These are phyloP conservation scores for Steinernema feltiae DNA, from an alignment of 1,140 invertebrate genomes.

Conservation along the genomic window DNA sequence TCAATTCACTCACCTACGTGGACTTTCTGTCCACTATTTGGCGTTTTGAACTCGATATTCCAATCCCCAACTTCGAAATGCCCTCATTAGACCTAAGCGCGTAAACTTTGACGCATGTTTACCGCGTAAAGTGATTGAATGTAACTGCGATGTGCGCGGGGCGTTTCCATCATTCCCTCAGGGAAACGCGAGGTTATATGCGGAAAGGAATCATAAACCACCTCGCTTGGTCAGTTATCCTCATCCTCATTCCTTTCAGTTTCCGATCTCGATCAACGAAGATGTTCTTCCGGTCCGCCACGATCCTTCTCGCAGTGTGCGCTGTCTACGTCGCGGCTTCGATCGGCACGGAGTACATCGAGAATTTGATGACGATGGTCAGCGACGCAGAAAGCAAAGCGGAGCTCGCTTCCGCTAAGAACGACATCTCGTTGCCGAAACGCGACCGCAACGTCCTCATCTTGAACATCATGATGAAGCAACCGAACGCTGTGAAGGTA, in stretches of 20 bases:
- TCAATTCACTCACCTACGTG: no score
- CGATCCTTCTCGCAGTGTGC: neutral
- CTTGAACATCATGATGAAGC: neutral
- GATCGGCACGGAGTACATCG: neutral
- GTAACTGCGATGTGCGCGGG: no score
- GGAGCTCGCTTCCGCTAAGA: neutral
- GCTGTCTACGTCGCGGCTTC: neutral
- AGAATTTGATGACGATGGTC: neutral
- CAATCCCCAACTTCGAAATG: no score
- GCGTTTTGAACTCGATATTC: no score
- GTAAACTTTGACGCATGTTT: no score
- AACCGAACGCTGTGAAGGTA: neutral
- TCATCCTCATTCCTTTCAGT: neutral
- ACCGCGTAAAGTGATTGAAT: no score
- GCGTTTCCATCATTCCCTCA: no score
- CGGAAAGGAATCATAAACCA: no score
- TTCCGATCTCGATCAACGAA: neutral
- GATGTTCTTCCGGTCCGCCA: neutral
- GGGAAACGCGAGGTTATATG: no score
- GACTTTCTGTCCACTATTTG: no score
- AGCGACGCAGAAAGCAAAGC: neutral
- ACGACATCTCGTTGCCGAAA: neutral
- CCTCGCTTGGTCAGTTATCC: no score
- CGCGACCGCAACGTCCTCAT: slow-evolving; percentile 7
- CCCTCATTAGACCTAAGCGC: no score